Evolutionary conservation across 2,113 vertebrate genomes (phyloP), one percentile per base, ranked within the genome.

Genomic region (Lepus europaeus): DNA sequence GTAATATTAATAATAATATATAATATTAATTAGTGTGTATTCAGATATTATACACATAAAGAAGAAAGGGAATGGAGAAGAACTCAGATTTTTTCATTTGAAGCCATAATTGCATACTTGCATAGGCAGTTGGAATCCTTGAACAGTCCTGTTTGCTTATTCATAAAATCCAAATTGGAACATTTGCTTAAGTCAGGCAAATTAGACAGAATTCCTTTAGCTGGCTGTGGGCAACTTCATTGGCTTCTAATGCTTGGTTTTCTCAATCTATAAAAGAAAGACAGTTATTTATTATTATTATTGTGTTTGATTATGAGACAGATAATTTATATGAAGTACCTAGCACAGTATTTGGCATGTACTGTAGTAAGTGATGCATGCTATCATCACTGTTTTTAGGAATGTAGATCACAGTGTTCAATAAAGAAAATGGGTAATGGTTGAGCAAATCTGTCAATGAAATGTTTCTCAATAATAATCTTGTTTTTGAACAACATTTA

Each of bases 71-170:
- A 69, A 72, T 56, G n/a, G 31, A 81, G 39, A 74, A 90, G 81
- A 92, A 17, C 5, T 89, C 5, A 13, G 1, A 31, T 91, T 85
- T 88, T 59, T 91, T 68, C 61, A 69, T 68, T 91, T 93, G 31
- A 79, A 6, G 33, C 45, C 81, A 72, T 36, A 63, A 36, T 17
- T 90, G 23, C 22, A 76, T 45, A 77, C 76, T 89, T 78, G 56
- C 68, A 33, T 31, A 90, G 6, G 59, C 29, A 68, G 31, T 20
- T 79, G 56, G 59, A 86, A 74, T 88, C 63, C 74, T 78, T 20
- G 4, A 94, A 45, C 27, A 87, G 12, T 83, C 27, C n/a, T 64
- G 45, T 77, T 96, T 93, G 81, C 22, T 83, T 88, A 72, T 51
- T 83, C 22, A 74, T 56, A 63, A 92, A 96, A 95, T 56, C 14